Evolutionary conservation across 1,140 invertebrate species (phyloP).

Genomic region (Heliconius eleuchia): DNA sequence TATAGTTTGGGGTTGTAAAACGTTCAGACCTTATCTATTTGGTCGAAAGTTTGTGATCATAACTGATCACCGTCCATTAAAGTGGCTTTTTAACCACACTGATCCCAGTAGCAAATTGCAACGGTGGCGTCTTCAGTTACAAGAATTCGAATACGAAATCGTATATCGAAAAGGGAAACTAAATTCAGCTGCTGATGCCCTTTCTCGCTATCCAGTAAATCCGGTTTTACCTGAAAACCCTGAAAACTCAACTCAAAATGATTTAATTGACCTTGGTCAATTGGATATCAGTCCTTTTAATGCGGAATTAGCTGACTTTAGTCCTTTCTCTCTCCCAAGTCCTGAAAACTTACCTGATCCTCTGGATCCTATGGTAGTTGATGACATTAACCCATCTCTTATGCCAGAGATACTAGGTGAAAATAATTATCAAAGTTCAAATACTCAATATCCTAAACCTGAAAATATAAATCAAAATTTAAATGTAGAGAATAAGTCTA

Average conservation of each 20-base stretch:
- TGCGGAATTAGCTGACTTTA: not conserved
- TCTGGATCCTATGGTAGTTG: not conserved
- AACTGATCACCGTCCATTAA: not conserved
- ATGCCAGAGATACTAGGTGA: too few species aligned
- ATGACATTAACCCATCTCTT: too few species aligned
- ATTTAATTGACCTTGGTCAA: not conserved
- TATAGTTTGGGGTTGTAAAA: not conserved
- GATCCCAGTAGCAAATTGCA: not conserved
- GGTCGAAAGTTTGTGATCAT: not conserved
- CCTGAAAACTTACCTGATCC: not conserved
- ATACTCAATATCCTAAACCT: too few species aligned
- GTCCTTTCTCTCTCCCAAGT: too few species aligned
- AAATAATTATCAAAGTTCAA: too few species aligned
- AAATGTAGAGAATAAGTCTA: too few species aligned
- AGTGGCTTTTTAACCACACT: not conserved
- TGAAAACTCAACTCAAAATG: not conserved
- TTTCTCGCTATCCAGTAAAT: not conserved
- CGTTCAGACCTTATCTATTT: not conserved
- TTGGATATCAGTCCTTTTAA: not conserved
- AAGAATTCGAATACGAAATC: not conserved
- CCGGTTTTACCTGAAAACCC: not conserved
- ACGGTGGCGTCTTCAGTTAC: not conserved
- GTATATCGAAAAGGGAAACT: not conserved
- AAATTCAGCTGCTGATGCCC: not conserved
- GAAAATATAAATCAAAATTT: too few species aligned